Conservation (phyloP, 1,140 invertebrate genomes). For the Leptoteleia sp. region DNA sequence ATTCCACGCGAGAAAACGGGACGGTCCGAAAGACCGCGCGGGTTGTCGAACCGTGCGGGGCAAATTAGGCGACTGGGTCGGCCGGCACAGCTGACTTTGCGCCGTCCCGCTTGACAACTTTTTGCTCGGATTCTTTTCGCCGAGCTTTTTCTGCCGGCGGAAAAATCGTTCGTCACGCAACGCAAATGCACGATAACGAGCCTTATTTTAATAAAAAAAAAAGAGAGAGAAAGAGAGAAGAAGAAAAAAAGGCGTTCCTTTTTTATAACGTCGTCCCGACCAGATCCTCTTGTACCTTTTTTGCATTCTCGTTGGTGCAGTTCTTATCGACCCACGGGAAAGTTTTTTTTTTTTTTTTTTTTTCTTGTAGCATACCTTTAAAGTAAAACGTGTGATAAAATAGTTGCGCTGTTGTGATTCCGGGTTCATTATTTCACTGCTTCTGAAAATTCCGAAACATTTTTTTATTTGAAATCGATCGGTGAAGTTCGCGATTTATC, state of each 20-base stretch:
- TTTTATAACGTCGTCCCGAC: slow-evolving; percentile 13
- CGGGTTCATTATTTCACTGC: no score
- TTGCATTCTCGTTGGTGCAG: slow-evolving; percentile 24
- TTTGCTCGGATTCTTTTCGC: slow-evolving; percentile 4
- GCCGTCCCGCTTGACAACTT: slow-evolving; percentile 13
- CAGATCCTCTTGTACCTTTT: slow-evolving; percentile 22
- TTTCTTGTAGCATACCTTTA: slow-evolving; percentile 12
- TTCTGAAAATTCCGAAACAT: no score
- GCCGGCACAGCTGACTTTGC: slow-evolving; percentile 27
- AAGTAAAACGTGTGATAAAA: slow-evolving; percentile 1
- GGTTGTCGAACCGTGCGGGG: slow-evolving; percentile 8
- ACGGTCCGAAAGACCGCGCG: neutral
- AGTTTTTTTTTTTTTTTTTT: no score
- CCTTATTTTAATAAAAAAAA: neutral
- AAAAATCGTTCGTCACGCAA: slow-evolving; percentile 40
- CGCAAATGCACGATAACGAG: slow-evolving; percentile 37
- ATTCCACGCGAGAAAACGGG: neutral
- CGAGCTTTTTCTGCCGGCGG: neutral
- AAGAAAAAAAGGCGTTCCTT: no score
- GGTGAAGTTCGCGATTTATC: no score
- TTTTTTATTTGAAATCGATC: no score
- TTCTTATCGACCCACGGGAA: slow-evolving; percentile 23
- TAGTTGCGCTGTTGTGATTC: neutral
- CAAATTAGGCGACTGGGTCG: slow-evolving; percentile 27
- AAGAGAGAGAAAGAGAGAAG: no score